Percentiles rank a stretch among this genome's conserved stretches.
Evolutionary conservation across 2,888 invertebrate species (phyloP).

Genomic region (Drosophila lacicola): DNA sequence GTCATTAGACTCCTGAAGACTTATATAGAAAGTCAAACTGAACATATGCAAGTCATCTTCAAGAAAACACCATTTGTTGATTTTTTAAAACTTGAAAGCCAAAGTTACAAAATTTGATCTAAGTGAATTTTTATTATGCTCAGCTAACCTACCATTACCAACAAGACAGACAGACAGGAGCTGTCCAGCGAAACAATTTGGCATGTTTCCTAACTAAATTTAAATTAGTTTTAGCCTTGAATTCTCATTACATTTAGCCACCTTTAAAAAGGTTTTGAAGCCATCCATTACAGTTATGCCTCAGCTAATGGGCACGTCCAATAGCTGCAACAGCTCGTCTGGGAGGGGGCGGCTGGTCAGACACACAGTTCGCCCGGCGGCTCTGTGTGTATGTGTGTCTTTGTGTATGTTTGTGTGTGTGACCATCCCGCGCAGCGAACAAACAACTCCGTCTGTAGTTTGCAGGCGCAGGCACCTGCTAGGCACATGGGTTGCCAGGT

Average conservation of each 20-base stretch:
- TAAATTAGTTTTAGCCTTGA: conserved; percentile 15
- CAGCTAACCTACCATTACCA: background rate
- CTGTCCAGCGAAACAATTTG: background rate
- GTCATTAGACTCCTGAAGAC: no score
- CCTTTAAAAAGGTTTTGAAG: conserved; percentile 7
- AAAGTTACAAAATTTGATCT: background rate
- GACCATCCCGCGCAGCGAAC: conserved; percentile 2
- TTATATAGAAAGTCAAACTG: no score
- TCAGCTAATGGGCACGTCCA: conserved; percentile 17
- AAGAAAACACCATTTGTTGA: no score
- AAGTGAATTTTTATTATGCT: background rate
- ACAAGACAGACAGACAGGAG: no score
- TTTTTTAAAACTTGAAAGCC: no score
- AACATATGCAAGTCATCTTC: no score
- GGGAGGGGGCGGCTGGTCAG: conserved; percentile 2
- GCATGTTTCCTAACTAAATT: conserved; percentile 9
- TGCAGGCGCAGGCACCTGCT: conserved; percentile 1
- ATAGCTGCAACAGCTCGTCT: conserved; percentile 25
- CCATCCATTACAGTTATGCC: conserved; percentile 19
- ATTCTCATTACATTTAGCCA: conserved; percentile 15
- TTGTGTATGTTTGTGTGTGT: conserved; percentile 1
- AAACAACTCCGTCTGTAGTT: conserved; percentile 5
- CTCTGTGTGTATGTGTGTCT: background rate
- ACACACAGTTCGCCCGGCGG: background rate
- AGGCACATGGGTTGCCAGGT: conserved; percentile 23